Conservation (phyloP, 2,888 invertebrate genomes). For the Pyrrhia umbra region DNA sequence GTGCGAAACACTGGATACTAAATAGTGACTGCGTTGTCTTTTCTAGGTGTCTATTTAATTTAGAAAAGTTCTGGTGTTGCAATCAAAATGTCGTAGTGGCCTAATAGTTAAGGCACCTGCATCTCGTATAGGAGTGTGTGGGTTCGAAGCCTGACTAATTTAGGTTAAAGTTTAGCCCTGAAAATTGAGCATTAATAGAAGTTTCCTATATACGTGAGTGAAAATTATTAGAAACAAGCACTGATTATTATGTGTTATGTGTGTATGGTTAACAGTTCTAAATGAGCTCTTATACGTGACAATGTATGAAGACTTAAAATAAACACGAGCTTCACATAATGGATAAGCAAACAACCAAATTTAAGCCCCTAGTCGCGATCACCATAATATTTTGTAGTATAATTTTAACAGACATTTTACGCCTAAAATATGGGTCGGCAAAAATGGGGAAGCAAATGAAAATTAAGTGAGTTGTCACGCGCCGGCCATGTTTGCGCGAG, state of each 20-base stretch:
- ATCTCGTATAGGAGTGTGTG: too few species aligned
- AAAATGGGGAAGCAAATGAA: slow-evolving; percentile 40
- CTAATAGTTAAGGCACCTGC: too few species aligned
- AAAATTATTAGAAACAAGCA: too few species aligned
- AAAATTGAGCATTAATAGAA: too few species aligned
- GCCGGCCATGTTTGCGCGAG: slow-evolving; percentile 13
- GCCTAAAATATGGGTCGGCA: slow-evolving; percentile 25
- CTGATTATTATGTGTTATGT: neutral
- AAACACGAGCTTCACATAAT: neutral
- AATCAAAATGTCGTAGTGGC: too few species aligned
- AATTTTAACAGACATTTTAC: slow-evolving; percentile 27
- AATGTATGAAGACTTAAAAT: neutral
- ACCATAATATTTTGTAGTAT: slow-evolving; percentile 18
- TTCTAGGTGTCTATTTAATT: too few species aligned
- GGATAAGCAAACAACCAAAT: neutral
- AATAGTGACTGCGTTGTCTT: slow-evolving; percentile 17
- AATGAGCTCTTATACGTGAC: neutral
- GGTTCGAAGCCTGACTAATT: too few species aligned
- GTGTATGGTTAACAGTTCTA: neutral
- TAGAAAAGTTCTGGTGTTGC: too few species aligned
- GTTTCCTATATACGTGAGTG: too few species aligned
- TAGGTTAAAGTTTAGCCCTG: too few species aligned
- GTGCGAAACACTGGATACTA: slow-evolving; percentile 41
- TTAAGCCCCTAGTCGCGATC: slow-evolving; percentile 1
- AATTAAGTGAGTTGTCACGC: slow-evolving; percentile 51